These are phyloP conservation scores for Nettapus auritus DNA, from an alignment of 2,113 vertebrate species.

Conservation along the genomic window DNA sequence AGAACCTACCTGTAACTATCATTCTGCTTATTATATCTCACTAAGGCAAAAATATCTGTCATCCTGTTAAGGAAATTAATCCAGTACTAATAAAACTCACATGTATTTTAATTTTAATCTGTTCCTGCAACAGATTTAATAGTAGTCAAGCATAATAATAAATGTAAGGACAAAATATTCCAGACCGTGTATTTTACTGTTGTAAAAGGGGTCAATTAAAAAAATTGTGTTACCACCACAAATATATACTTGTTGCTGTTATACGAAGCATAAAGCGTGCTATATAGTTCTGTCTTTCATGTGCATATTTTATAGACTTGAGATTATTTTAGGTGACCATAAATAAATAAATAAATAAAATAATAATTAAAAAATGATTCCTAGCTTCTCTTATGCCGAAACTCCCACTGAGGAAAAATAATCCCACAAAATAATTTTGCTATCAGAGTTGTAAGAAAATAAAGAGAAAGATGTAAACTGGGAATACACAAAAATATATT, in stretches of 20 bases:
- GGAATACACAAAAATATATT: not conserved
- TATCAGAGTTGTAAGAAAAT: not conserved
- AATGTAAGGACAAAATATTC: not conserved
- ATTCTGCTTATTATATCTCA: conserved; percentile 93
- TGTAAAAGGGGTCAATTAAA: not conserved
- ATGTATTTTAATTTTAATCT: not conserved
- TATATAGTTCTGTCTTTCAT: not conserved
- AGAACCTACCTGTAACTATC: conserved; percentile 94
- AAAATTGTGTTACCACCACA: not conserved
- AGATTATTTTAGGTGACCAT: not conserved
- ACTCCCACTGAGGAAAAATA: not conserved
- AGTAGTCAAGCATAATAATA: not conserved
- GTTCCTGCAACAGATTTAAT: not conserved
- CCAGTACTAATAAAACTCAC: not conserved
- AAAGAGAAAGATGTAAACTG: not conserved
- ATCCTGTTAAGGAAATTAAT: conserved; percentile 79
- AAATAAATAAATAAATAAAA: not conserved
- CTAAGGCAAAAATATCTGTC: conserved; percentile 99
- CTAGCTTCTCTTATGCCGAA: not conserved
- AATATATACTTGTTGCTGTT: not conserved
- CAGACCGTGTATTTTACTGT: not conserved
- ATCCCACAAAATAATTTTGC: not conserved
- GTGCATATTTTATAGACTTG: not conserved
- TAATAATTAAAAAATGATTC: not conserved
- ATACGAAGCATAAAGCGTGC: not conserved